Conservation (phyloP, 2,888 invertebrate genomes). For the Cerastis rubricosa region DNA sequence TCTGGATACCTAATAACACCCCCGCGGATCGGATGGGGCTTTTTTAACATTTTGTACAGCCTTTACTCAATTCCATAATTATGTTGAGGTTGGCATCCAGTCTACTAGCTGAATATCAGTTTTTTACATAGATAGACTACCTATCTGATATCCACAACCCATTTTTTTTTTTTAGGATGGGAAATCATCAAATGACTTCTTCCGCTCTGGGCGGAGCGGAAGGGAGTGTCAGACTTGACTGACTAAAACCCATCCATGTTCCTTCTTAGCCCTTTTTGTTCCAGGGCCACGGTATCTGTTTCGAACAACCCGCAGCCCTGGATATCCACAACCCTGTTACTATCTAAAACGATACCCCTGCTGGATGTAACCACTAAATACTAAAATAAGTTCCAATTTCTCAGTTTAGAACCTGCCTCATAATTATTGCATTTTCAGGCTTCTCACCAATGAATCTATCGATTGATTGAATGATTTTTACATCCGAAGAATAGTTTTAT, state of each 20-base stretch:
- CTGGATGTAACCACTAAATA: background rate
- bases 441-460: background rate
- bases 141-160: background rate
- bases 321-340: background rate
- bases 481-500: background rate
- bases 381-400: background rate
- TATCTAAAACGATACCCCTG: background rate
- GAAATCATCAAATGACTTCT: no score
- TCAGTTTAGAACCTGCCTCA: background rate
- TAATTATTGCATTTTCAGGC: background rate
- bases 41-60: no score
- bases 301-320: no score
- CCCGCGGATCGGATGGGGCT: no score
- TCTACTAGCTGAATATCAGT: background rate
- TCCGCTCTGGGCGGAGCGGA: no score
- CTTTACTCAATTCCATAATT: background rate
- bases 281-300: no score
- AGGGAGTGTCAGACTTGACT: no score
- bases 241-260: no score
- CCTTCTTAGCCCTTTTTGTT: no score
- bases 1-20: no score
- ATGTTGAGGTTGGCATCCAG: background rate
- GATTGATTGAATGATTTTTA: background rate
- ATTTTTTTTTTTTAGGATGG: no score
- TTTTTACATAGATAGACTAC: background rate